Evolutionary conservation across 2,797 vertebrate species (phyloP), one percentile per base, ranked within the genome.

Genomic region (Myiotriccus ornatus): DNA sequence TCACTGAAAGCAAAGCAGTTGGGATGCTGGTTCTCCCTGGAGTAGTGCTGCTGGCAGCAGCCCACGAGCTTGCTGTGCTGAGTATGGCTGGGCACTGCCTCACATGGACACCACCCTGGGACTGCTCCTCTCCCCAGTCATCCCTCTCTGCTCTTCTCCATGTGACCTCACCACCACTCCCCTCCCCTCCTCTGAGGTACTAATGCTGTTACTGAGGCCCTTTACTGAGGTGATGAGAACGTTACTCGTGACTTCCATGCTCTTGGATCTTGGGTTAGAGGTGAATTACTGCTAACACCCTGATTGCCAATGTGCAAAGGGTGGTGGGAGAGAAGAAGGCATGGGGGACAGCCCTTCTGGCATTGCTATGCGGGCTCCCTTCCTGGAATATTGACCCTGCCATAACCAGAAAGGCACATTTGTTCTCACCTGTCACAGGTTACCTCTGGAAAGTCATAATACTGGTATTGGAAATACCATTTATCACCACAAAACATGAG

Each of bases 31-130:
- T 3, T 62, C 43, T 83, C 27, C 30, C 39, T 8, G 46, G 24
- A 21, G 47, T 0, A 3, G 27, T 2, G 6, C 32, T 4, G 21
- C 11, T 77, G 68, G 37, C 1, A 5, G 73, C 21, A 77, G 55
- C 46, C 12, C 1, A 0, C 3, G 11, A 39, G 37, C 56, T 77
- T 6, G 0, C 12, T 1, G 11, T 3, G 49, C 46, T 47, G 52
- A 57, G 39, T 1, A 0, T 27, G 60, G 64, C 47, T 23, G 37
- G 55, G 60, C 3, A 6, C 37, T 65, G 39, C 65, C 52, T 34
- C 1, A 2, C 24, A 5, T 0, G 5, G 37, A 14, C 4, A 21
- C 20, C 55, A 16, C 6, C 9, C 59, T 23, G 22, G 0, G 0
- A 56, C 17, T 0, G 5, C 50, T 60, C 32, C 59, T 79, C 59